Conservation (phyloP, 37 sponge, comb jelly and placozoan species). For the Cladorhizidae sp. region DNA sequence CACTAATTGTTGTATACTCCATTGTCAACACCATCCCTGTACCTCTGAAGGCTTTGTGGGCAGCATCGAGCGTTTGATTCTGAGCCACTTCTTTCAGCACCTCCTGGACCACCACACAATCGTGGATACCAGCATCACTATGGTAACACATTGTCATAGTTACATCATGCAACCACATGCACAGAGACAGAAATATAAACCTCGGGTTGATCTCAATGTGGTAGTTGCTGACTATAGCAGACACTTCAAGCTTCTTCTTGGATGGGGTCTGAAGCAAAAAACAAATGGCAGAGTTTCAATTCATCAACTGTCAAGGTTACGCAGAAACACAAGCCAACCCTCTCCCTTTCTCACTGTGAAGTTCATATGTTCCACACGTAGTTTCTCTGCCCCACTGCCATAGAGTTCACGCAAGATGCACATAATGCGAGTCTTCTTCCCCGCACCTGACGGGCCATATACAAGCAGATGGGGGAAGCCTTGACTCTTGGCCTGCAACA, state of each 20-base stretch:
- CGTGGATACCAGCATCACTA: slow-evolving; percentile 96
- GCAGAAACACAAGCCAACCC: not conserved
- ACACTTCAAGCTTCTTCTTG: slow-evolving; percentile 97
- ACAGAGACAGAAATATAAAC: slow-evolving; percentile 16
- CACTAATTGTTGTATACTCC: not conserved
- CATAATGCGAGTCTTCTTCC: slow-evolving; percentile 99
- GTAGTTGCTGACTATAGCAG: slow-evolving; percentile 95
- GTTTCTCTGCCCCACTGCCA: slow-evolving; percentile 94
- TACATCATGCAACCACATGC: not conserved
- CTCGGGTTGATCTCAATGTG: slow-evolving; percentile 97
- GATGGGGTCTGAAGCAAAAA: slow-evolving; percentile 84
- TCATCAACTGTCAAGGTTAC: not conserved
- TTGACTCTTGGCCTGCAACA: slow-evolving; percentile 76
- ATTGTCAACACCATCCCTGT: not conserved
- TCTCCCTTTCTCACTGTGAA: slow-evolving; percentile 63
- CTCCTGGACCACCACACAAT: slow-evolving; percentile 93
- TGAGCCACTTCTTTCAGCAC: slow-evolving; percentile 94
- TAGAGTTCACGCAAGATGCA: slow-evolving; percentile 94
- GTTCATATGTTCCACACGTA: slow-evolving; percentile 93
- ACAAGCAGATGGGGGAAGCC: slow-evolving; percentile 97
- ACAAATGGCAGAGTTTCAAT: not conserved
- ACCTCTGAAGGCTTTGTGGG: slow-evolving; percentile 93
- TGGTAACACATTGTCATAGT: not conserved
- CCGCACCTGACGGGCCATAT: slow-evolving; percentile 98
- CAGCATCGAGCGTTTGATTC: slow-evolving; percentile 72